Base-by-base conservation (phyloP, 2,888 invertebrate genomes). In the Dasypogon diadema region DNA sequence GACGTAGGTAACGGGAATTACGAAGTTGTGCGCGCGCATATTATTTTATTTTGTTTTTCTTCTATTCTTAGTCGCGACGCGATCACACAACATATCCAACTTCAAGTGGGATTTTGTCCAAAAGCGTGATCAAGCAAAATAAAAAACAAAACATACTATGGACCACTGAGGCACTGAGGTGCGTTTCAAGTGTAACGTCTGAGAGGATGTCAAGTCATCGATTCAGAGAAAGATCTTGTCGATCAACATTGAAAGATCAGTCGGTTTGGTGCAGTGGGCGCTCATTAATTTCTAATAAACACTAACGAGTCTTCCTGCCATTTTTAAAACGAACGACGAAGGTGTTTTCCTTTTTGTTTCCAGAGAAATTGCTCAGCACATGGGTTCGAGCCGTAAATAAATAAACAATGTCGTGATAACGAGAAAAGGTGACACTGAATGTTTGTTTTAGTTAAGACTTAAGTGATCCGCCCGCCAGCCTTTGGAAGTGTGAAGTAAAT, bases 341-440 rank as follows among this genome's bases (percentile, higher is more conserved):
- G 16, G 8, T 24, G 24, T 68, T 68, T 68, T 22, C n/a, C 48
- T 24, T 68, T 54, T 54, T 2, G 3, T 54, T 68, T 68, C 65
- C 4, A 24, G 46, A 65, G 48, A 65, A 46, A 10, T 24, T 65
- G 46, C 46, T 24, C 14, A 46, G 65, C 46, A 68, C 65, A 68
- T 68, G 60, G 60, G 60, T 12, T 18, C 37, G 37, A 37, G 34
- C 21, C 37, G 10, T 34, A 60, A 37, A 6, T 30, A 63, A 63
- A 37, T 68, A 48, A 68, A 68, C 65, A 68, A 48, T 48, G 26
- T 24, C 18, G 10, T 24, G 65, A 48, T 68, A 68, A 68, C 65
- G 37, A 60, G 34, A 60, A 60, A n/a, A n/a, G 37, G 60, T 60
- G 60, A 37, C 46, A 12, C 8, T n/a, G 10, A 42, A 14, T 68